Evolutionary conservation across 1,140 invertebrate genomes (phyloP).

Genomic region (Orussus abietinus): DNA sequence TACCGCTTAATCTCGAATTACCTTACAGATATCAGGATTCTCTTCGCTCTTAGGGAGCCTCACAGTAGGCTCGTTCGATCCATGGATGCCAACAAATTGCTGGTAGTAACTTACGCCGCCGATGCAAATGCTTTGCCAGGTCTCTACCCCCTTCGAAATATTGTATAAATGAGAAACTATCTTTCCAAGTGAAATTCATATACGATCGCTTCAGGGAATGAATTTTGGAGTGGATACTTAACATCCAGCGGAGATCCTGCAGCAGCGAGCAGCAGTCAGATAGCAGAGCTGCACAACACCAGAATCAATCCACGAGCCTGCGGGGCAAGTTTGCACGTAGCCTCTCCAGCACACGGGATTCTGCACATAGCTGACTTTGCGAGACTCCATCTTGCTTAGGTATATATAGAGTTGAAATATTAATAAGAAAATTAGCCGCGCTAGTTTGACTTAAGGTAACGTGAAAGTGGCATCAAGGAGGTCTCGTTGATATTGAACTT

Average conservation of each 20-base stretch:
- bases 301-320: constrained; percentile 53
- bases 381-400: constrained; percentile 43
- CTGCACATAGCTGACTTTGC: constrained; percentile 55
- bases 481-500: too few relatives aligned
- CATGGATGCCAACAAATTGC: constrained; percentile 51
- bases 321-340: constrained; percentile 53
- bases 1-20: not conserved
- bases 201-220: constrained; percentile 34
- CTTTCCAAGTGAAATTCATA: not conserved
- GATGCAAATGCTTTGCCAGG: constrained; percentile 66
- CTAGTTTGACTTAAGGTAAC: not conserved
- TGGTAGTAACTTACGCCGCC: constrained; percentile 65
- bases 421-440: not conserved
- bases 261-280: constrained; percentile 58
- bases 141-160: too few relatives aligned
- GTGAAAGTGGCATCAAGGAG: too few relatives aligned
- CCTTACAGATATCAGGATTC: constrained; percentile 38
- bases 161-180: constrained; percentile 1
- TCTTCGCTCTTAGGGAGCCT: constrained; percentile 42
- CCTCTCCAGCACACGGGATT: constrained; percentile 49
- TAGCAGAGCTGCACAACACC: constrained; percentile 59
- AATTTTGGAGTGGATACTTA: constrained; percentile 44
- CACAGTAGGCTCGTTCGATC: constrained; percentile 38
- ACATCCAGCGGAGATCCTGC: constrained; percentile 60
- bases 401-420: constrained; percentile 13